A percentile compares a stretch with the other conserved stretches of the same genome.
Evolutionary conservation across 2,797 vertebrate species (phyloP).

Genomic region (Craterocephalus amniculus): DNA sequence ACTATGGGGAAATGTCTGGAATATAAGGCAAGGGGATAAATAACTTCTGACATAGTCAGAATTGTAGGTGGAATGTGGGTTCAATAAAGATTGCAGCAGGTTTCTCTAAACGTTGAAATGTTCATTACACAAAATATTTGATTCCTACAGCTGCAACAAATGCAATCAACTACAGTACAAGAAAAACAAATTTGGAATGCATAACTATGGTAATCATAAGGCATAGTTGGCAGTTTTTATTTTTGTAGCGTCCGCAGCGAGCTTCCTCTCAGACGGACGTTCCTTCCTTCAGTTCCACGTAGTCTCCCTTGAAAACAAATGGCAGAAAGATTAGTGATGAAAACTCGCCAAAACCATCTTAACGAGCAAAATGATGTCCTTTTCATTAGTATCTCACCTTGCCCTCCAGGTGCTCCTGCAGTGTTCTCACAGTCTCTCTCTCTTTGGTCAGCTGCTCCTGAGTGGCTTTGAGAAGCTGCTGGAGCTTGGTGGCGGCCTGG

Average conservation of each 20-base stretch:
- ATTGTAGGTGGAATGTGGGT: slow-evolving; percentile 80
- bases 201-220: slow-evolving; percentile 89
- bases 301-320: slow-evolving; percentile 82
- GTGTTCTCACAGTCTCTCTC: slow-evolving; percentile 84
- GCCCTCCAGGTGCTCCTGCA: slow-evolving; percentile 86
- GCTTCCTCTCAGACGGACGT: slow-evolving; percentile 90
- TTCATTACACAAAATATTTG: slow-evolving; percentile 83
- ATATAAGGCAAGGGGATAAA: slow-evolving; percentile 77
- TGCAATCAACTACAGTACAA: slow-evolving; percentile 85
- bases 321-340: slow-evolving; percentile 7
- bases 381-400: slow-evolving; percentile 72
- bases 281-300: slow-evolving; percentile 87
- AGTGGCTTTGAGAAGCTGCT: slow-evolving; percentile 89
- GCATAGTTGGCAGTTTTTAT: slow-evolving; percentile 91
- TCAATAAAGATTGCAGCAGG: slow-evolving; percentile 79
- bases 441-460: slow-evolving; percentile 93
- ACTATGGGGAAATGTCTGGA: slow-evolving; percentile 70
- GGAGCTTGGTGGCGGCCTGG: slow-evolving; percentile 90
- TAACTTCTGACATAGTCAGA: slow-evolving; percentile 74
- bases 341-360: neutral
- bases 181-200: slow-evolving; percentile 88
- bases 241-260: slow-evolving; percentile 74
- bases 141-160: slow-evolving; percentile 75
- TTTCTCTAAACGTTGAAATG: slow-evolving; percentile 77
- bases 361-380: neutral